phyloP scores from a whole-genome alignment of 2,888 invertebrate genomes.

The Xanthostigma xanthostigma region DNA sequence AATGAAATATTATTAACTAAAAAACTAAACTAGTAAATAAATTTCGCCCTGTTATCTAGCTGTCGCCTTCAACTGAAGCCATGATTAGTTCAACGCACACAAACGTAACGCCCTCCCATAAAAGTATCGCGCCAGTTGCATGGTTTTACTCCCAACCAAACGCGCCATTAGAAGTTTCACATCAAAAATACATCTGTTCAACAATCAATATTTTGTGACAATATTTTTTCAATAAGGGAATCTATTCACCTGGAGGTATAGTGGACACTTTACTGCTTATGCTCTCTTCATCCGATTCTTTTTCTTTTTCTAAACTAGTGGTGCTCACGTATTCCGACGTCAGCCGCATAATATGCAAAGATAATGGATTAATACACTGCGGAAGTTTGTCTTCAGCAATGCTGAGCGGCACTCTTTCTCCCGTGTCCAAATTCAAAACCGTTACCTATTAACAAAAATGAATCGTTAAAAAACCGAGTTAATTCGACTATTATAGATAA shows the following conservation, averaged over 20 bases:
- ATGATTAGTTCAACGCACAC: too few relatives aligned
- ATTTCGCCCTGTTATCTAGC: too few relatives aligned
- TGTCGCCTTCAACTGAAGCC: too few relatives aligned
- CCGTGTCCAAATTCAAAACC: constrained; percentile 67
- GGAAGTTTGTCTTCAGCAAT: constrained; percentile 88
- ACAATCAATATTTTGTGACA: neutral
- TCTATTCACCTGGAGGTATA: constrained; percentile 31
- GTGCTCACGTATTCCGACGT: constrained; percentile 79
- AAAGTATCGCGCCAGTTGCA: too few relatives aligned
- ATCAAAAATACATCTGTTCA: neutral
- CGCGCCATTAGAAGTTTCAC: too few relatives aligned
- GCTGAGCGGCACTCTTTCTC: constrained; percentile 86
- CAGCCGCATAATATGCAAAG: constrained; percentile 84
- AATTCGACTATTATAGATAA: too few relatives aligned
- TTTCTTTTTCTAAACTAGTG: constrained; percentile 42
- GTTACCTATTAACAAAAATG: constrained; percentile 26
- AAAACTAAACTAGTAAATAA: too few relatives aligned
- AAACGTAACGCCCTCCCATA: too few relatives aligned
- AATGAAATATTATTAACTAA: too few relatives aligned
- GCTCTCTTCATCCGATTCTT: constrained; percentile 65
- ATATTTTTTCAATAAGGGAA: neutral
- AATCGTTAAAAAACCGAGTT: too few relatives aligned
- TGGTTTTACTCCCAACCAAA: too few relatives aligned
- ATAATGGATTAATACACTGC: constrained; percentile 83
- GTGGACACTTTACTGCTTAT: constrained; percentile 47